These are phyloP conservation scores for Nycticebus coucang DNA, from an alignment of 2,113 vertebrate genomes.

Conservation along the genomic window DNA sequence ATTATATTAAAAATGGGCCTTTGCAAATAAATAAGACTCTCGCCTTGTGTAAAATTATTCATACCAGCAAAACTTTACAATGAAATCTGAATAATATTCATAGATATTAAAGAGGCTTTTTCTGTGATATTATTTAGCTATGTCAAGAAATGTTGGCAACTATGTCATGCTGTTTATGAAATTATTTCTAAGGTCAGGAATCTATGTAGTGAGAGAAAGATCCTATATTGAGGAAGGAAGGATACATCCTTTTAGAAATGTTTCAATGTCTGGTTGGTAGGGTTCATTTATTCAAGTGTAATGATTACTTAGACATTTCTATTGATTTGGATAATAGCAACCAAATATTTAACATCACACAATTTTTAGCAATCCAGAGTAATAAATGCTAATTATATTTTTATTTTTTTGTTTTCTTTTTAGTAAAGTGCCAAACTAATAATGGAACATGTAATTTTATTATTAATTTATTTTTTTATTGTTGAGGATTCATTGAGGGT, in stretches of 20 bases:
- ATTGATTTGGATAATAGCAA: background rate
- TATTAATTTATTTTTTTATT: too few relatives aligned
- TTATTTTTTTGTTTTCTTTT: background rate
- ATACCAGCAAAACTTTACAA: background rate
- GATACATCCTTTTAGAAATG: background rate
- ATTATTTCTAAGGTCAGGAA: slow-evolving; percentile 12
- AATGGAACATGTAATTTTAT: background rate
- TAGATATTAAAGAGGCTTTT: background rate
- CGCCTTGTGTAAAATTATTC: background rate
- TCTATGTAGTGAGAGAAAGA: background rate
- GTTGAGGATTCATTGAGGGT: too few relatives aligned
- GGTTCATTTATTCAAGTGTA: background rate
- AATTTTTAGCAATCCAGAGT: slow-evolving; percentile 6
- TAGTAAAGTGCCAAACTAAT: background rate
- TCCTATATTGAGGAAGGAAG: background rate
- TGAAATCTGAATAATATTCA: background rate
- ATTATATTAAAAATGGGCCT: background rate
- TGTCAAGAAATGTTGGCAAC: background rate
- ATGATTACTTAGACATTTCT: background rate
- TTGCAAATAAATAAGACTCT: slow-evolving; percentile 3
- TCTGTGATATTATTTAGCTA: background rate
- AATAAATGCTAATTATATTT: background rate
- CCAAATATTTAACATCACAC: background rate
- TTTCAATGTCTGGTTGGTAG: background rate
- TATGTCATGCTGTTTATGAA: background rate